Conservation (phyloP, 2,888 invertebrate species). For the Clunio marinus region DNA sequence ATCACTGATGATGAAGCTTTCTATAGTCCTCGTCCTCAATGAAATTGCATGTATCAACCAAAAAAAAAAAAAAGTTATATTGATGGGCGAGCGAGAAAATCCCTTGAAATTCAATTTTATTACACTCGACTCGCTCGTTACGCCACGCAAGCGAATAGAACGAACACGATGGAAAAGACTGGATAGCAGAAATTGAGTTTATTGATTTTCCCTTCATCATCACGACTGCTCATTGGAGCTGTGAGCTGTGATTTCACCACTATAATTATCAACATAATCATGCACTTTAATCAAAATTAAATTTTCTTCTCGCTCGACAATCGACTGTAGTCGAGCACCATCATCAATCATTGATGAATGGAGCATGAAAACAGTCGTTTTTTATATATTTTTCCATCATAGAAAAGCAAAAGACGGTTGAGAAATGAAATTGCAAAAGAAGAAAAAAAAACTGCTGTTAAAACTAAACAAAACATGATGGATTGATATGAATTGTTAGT, state of each 20-base stretch:
- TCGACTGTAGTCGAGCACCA: neutral
- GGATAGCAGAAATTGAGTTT: conserved; percentile 21
- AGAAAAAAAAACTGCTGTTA: conserved; percentile 11
- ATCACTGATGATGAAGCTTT: too few relatives aligned
- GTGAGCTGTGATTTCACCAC: conserved; percentile 29
- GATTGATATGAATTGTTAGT: conserved; percentile 29
- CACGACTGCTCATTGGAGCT: neutral
- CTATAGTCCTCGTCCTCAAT: neutral
- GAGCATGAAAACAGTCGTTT: conserved; percentile 31
- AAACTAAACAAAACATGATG: conserved; percentile 38
- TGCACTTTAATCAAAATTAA: conserved; percentile 36
- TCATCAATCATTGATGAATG: conserved; percentile 38
- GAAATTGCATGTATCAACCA: conserved; percentile 33
- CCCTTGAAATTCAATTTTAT: conserved; percentile 37
- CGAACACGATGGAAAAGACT: neutral
- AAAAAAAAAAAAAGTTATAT: conserved; percentile 1
- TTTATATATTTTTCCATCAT: neutral
- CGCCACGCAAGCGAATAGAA: too few relatives aligned
- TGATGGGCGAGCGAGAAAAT: conserved; percentile 20
- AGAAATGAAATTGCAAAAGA: neutral
- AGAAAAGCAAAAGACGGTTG: neutral
- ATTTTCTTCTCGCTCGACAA: neutral
- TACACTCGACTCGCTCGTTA: conserved; percentile 7
- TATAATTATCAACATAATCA: conserved; percentile 38
- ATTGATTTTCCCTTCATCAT: conserved; percentile 15